Conservation (phyloP, 64 coral and sea anemone species). For the Actinia tenebrosa region DNA sequence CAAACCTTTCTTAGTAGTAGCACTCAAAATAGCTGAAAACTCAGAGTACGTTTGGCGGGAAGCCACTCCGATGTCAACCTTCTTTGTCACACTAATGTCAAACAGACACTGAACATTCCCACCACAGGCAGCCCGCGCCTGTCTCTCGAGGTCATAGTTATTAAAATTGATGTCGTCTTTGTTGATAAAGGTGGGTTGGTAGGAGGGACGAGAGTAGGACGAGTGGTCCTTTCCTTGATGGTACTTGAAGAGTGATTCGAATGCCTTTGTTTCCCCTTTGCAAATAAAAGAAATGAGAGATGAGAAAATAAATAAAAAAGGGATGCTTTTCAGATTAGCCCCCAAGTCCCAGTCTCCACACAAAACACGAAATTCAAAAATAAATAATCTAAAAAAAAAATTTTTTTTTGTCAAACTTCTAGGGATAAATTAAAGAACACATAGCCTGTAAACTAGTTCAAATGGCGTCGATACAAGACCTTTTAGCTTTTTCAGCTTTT, state of each 20-base stretch:
- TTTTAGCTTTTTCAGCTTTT: no score
- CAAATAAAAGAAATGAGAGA: not conserved
- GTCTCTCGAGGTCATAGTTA: conserved; percentile 18
- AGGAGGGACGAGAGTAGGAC: conserved; percentile 34
- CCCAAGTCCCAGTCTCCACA: no score
- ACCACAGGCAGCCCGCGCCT: conserved; percentile 49
- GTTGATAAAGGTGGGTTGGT: conserved; percentile 43
- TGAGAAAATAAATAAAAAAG: no score
- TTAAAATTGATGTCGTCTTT: conserved; percentile 35
- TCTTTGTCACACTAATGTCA: conserved; percentile 53
- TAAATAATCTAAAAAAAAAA: no score
- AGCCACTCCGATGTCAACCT: conserved; percentile 53
- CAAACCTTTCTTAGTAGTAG: not conserved
- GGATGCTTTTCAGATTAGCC: no score
- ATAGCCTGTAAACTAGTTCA: no score
- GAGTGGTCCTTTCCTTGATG: conserved; percentile 29
- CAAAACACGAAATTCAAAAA: no score
- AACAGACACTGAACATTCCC: conserved; percentile 60
- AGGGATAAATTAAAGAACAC: no score
- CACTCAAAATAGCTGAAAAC: not conserved
- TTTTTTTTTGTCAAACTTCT: no score
- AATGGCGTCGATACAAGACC: no score
- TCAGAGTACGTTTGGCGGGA: conserved; percentile 37
- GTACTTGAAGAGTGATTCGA: conserved; percentile 67
- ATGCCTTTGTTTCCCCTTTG: conserved; percentile 42